These are phyloP conservation scores for Oreohelix idahoensis DNA, from an alignment of 1,140 invertebrate species.

Conservation along the genomic window DNA sequence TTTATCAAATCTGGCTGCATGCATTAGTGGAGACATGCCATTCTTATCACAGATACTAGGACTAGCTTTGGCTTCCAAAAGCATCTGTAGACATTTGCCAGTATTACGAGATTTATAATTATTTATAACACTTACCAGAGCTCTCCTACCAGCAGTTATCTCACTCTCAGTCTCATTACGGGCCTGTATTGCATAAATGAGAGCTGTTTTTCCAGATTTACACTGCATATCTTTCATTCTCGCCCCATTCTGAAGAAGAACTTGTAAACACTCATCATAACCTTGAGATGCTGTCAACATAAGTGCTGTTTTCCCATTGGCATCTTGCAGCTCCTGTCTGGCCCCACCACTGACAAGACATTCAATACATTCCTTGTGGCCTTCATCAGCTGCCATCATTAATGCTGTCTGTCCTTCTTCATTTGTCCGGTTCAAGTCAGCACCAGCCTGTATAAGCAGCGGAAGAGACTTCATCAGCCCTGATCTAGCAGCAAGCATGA, in stretches of 20 bases:
- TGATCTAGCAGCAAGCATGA: neutral
- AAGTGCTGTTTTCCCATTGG: neutral
- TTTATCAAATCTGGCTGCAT: neutral
- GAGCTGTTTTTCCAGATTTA: neutral
- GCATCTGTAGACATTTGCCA: neutral
- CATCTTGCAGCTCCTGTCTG: neutral
- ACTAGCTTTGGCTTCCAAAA: neutral
- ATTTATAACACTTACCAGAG: neutral
- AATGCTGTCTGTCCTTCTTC: neutral
- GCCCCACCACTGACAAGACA: neutral
- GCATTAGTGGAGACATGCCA: neutral
- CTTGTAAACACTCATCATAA: neutral
- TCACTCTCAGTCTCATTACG: too few relatives aligned
- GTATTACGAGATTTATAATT: neutral
- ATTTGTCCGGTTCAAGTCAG: neutral
- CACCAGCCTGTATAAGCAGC: neutral
- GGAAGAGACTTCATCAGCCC: neutral
- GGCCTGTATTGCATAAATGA: conserved; percentile 19
- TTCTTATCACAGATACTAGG: neutral
- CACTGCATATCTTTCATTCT: neutral
- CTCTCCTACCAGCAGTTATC: neutral
- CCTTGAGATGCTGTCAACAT: neutral
- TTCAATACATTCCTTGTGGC: neutral
- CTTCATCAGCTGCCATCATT: neutral
- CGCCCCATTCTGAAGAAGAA: neutral